Conservation (phyloP, 2,888 invertebrate species). For the Rhabditoides inermis region DNA sequence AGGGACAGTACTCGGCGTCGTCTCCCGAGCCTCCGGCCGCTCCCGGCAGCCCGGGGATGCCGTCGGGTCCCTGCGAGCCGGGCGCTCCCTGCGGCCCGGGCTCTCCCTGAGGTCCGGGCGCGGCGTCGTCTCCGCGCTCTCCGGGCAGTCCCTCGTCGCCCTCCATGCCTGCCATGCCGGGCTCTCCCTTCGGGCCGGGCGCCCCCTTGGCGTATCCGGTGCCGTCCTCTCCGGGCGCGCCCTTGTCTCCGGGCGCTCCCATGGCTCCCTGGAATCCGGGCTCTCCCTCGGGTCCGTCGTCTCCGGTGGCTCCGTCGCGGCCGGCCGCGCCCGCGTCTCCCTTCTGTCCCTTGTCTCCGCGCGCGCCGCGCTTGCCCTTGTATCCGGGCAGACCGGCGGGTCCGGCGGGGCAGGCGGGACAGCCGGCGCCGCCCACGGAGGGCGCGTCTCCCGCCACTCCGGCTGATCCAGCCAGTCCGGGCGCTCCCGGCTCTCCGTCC, state of each 20-base stretch:
- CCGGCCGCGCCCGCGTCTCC: conserved; percentile 34
- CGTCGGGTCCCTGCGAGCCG: conserved; percentile 35
- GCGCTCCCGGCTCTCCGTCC: conserved; percentile 27
- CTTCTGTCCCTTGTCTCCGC: conserved; percentile 43
- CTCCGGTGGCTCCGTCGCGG: conserved; percentile 37
- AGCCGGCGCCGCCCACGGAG: conserved; percentile 11
- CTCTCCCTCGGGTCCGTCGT: conserved; percentile 47
- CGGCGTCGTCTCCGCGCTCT: conserved; percentile 46
- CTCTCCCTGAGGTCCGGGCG: conserved; percentile 33
- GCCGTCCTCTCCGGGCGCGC: conserved; percentile 39
- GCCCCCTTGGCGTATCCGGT: conserved; percentile 38
- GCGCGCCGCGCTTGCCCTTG: conserved; percentile 45
- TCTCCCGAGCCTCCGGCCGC: conserved; percentile 23
- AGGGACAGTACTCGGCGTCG: conserved; percentile 28
- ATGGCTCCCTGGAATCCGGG: conserved; percentile 37
- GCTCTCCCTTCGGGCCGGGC: conserved; percentile 34
- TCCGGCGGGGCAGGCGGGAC: conserved; percentile 43
- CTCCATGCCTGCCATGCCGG: conserved; percentile 32
- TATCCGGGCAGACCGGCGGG: conserved; percentile 44
- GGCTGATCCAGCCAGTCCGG: conserved; percentile 24
- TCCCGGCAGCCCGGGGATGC: conserved; percentile 34
- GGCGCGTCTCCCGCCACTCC: conserved; percentile 7
- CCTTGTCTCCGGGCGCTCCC: conserved; percentile 37
- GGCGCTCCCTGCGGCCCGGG: conserved; percentile 28
- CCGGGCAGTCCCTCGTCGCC: conserved; percentile 49